Evolutionary conservation across 2,113 vertebrate genomes (phyloP).

Genomic region (Progne subis): DNA sequence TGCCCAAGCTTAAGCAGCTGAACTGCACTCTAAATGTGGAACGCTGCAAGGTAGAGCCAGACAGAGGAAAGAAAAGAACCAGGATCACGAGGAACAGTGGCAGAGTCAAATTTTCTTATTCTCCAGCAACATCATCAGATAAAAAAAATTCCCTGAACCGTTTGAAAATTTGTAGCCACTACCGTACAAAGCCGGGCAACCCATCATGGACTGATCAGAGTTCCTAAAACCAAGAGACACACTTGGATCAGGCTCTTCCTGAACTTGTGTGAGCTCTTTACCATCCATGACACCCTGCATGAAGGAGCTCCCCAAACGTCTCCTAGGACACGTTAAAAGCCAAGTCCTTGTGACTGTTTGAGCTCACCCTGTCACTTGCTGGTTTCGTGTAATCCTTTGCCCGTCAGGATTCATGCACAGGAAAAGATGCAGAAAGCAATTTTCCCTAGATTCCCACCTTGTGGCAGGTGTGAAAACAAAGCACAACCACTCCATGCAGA

Average conservation of each 20-base stretch:
- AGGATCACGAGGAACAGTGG: background rate
- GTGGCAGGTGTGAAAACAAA: background rate
- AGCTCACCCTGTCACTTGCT: background rate
- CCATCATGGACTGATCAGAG: background rate
- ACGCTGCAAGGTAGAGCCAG: background rate
- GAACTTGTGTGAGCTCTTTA: background rate
- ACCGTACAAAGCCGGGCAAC: background rate
- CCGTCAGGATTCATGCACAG: accelerated
- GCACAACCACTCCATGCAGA: background rate
- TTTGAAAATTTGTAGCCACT: background rate
- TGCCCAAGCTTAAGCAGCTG: background rate
- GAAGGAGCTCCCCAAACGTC: background rate
- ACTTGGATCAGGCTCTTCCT: background rate
- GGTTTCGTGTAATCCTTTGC: too few species aligned
- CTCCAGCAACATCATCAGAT: background rate
- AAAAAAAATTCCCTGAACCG: background rate
- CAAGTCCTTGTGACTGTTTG: background rate
- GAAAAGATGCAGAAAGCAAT: background rate
- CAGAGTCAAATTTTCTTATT: background rate
- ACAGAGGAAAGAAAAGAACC: background rate
- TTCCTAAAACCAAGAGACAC: background rate
- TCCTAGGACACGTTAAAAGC: background rate
- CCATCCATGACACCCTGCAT: background rate
- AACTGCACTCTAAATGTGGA: background rate
- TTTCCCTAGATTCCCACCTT: background rate